Conservation (phyloP, 37 sponge, comb jelly and placozoan species). For the Chondrosia reniformis region DNA sequence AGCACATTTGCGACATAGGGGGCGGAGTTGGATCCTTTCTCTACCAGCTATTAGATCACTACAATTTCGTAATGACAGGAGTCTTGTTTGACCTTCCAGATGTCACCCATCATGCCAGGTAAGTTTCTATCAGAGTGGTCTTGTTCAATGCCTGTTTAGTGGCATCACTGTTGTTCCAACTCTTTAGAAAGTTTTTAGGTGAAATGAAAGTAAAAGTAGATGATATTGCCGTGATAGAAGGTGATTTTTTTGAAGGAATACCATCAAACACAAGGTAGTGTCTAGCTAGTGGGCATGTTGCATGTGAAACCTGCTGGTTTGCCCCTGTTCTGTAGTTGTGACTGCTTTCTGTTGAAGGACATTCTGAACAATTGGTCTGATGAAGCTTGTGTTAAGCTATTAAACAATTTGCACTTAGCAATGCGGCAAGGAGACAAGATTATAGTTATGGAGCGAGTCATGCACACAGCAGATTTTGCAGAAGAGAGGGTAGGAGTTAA, state of each 20-base stretch:
- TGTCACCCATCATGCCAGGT: conserved; percentile 56
- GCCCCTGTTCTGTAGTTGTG: conserved; percentile 50
- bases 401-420: conserved; percentile 35
- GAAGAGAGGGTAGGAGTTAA: not conserved
- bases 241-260: conserved; percentile 53
- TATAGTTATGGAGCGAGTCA: conserved; percentile 52
- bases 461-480: conserved; percentile 55
- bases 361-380: conserved; percentile 77
- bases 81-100: conserved; percentile 77
- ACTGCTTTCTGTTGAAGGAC: conserved; percentile 74
- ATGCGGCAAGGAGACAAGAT: conserved; percentile 33
- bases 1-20: conserved; percentile 80
- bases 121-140: not conserved
- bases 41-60: conserved; percentile 45
- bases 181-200: conserved; percentile 20
- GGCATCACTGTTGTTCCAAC: not conserved
- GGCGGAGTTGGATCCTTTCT: conserved; percentile 79
- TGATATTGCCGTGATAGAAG: conserved; percentile 36
- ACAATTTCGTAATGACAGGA: conserved; percentile 56
- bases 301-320: not conserved
- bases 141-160: not conserved
- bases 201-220: not conserved
- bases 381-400: conserved; percentile 48
- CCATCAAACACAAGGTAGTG: conserved; percentile 58
- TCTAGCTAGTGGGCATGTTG: not conserved